phyloP scores from a whole-genome alignment of 2,113 vertebrate species.

The Mystacornis crossleyi region DNA sequence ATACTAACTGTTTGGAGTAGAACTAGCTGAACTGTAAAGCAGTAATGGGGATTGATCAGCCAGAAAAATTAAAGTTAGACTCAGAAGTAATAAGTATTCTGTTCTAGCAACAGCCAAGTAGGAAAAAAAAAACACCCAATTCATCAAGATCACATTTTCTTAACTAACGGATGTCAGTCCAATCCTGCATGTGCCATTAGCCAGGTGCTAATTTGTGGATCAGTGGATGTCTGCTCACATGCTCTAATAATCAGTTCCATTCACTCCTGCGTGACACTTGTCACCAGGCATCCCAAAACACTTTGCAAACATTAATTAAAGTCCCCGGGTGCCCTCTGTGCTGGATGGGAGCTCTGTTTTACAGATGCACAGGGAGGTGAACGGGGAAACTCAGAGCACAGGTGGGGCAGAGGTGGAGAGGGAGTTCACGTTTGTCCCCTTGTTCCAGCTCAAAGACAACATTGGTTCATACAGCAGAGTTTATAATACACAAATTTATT shows the following conservation, averaged over 20 bases:
- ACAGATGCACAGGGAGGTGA: neutral
- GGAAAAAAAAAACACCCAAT: neutral
- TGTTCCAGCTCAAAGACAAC: neutral
- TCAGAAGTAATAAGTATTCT: constrained; percentile 25
- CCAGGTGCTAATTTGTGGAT: constrained; percentile 51
- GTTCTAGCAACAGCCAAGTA: neutral
- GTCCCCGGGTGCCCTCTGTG: neutral
- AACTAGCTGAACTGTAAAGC: constrained; percentile 51
- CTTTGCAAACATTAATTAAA: constrained; percentile 46
- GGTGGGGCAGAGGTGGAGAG: neutral
- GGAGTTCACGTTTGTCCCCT: neutral
- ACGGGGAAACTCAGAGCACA: neutral
- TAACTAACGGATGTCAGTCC: constrained; percentile 41
- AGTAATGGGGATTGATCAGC: constrained; percentile 15
- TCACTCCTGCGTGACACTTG: neutral
- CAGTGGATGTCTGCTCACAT: constrained; percentile 12
- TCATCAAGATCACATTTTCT: constrained; percentile 24
- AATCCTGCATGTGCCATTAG: constrained; percentile 4
- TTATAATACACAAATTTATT: accelerated
- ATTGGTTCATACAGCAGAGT: neutral
- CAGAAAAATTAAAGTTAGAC: constrained; percentile 11
- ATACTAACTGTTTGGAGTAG: neutral
- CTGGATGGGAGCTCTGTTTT: neutral
- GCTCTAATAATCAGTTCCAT: constrained; percentile 22
- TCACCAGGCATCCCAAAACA: constrained; percentile 23